Evolutionary conservation across 23 tunicate species (phyloP), one percentile per base, ranked within the genome.

Genomic region (Ascidia mentula): DNA sequence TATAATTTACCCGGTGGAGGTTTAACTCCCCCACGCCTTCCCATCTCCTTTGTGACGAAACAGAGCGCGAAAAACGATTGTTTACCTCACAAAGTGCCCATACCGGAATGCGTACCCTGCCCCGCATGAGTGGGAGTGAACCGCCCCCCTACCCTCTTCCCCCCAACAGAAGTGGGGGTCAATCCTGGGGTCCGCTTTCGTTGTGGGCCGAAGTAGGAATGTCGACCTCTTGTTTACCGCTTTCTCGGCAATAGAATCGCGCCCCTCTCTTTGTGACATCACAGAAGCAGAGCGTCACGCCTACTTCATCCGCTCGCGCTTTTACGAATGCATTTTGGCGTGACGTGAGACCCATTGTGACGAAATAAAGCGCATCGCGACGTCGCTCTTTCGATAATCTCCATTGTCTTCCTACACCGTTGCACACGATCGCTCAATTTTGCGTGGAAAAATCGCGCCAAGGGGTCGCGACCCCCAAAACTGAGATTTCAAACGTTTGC

Each of bases 311-410:
- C 75, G 38, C 38, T 35, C 7, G 32, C 34, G 75, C 75, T 5
- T 71, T 34, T 35, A 6, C 75, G 38, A 71, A 35, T 74, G 40
- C 46, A 74, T 9, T 74, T 35, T 6, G 20, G 78, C 78, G 78
- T 74, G 78, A 74, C 78, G 65, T 20, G 65, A 26, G 65, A 28
- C 46, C 40, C 78, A 74, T 74, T 74, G 78, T 74, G 34, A 74
- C 78, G 78, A 74, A 74, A 74, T 39, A 36, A 74, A 74, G 78
- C 78, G 78, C 26, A 28, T 53, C 65, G 65, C 65, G 65, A 53
- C 65, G 65, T 53, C 65, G 65, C 65, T 53, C 24, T 53, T 53
- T 53, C 65, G 28, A 53, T 53, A 53, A 53, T 53, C 65, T 53
- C 65, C 13, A 53, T 53, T 53, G 65, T 53, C 65, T 53, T 53